Percentiles rank a stretch among this genome's conserved stretches.
phyloP scores from a whole-genome alignment of 2,113 vertebrate genomes.

The Tychaedon coryphoeus region DNA sequence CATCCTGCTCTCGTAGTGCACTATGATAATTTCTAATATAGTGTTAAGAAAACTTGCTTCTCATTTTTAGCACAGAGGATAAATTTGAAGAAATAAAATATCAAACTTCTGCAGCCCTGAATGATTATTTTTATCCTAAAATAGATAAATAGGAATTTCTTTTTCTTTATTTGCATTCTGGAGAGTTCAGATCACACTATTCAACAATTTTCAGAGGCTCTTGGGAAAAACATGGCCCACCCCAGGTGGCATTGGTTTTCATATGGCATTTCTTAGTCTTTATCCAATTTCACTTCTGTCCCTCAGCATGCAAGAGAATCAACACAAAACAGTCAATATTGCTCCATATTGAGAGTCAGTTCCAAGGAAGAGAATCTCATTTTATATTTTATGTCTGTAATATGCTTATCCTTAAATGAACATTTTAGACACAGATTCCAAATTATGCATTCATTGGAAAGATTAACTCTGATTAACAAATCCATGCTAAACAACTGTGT shows the following conservation, averaged over 20 bases:
- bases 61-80: not conserved
- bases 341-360: slow-evolving; percentile 27
- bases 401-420: slow-evolving; percentile 68
- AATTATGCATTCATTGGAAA: slow-evolving; percentile 80
- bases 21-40: not conserved
- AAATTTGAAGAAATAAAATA: not conserved
- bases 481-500: slow-evolving; percentile 78
- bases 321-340: slow-evolving; percentile 32
- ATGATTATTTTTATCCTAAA: not conserved
- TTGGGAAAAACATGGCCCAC: not conserved
- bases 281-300: slow-evolving; percentile 25
- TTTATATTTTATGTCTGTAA: slow-evolving; percentile 51
- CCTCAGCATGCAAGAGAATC: slow-evolving; percentile 30
- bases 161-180: not conserved
- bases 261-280: slow-evolving; percentile 9
- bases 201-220: slow-evolving; percentile 11
- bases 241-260: slow-evolving; percentile 6
- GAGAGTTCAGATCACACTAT: not conserved
- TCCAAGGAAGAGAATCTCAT: slow-evolving; percentile 21
- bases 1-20: not conserved
- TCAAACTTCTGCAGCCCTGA: not conserved
- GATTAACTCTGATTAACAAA: slow-evolving; percentile 83
- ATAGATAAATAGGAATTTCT: not conserved
- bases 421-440: slow-evolving; percentile 75
- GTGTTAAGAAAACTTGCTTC: not conserved